These are phyloP conservation scores for Nyctibius grandis DNA, from an alignment of 2,797 vertebrate genomes.

Conservation along the genomic window DNA sequence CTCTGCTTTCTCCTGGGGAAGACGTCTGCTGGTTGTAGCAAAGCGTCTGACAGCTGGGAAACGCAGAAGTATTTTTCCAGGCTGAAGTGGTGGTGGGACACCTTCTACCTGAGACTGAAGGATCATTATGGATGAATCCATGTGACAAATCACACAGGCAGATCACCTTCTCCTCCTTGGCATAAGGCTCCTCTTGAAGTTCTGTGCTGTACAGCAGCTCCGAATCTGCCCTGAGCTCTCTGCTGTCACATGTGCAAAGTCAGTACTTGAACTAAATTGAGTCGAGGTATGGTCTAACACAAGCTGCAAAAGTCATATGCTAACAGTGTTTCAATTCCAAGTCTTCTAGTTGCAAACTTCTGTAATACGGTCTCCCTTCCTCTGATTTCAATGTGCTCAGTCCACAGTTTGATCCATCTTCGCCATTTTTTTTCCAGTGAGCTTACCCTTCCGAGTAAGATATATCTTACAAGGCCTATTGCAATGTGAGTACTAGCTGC, in stretches of 20 bases:
- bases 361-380: not conserved
- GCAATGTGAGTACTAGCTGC: not conserved
- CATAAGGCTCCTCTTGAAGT: not conserved
- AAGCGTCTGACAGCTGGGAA: slow-evolving; percentile 1
- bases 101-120: slow-evolving; percentile 4
- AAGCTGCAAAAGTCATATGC: not conserved
- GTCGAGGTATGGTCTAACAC: not conserved
- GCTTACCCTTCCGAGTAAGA: not conserved
- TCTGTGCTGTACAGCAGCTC: not conserved
- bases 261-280: not conserved
- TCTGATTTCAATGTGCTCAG: not conserved
- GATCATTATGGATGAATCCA: not conserved
- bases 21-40: not conserved
- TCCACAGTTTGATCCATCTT: not conserved
- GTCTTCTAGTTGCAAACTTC: not conserved
- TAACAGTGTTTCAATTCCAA: not conserved
- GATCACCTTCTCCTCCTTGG: not conserved
- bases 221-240: not conserved
- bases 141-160: not conserved
- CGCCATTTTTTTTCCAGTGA: not conserved
- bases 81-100: not conserved
- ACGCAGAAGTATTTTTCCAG: not conserved
- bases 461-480: not conserved
- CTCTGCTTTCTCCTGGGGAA: not conserved
- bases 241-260: not conserved